Base-by-base conservation (phyloP, 2,797 vertebrate species). In the Heliangelus exortis region DNA sequence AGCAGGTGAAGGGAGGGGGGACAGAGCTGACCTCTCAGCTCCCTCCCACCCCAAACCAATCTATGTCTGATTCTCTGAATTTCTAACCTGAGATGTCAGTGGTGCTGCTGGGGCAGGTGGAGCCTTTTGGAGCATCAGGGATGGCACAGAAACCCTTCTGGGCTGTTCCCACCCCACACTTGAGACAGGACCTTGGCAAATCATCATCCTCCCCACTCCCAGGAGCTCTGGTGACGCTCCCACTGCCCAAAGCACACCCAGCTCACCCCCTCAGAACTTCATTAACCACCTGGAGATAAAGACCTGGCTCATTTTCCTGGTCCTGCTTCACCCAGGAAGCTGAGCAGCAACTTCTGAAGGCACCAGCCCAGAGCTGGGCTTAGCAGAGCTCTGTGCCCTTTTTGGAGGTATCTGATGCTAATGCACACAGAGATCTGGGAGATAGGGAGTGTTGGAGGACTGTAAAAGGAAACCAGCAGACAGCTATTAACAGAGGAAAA, bases 391-490 rank as follows among this genome's bases (percentile, higher is more conserved):
- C 3, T 2, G 69, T 88, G 66, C 79, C 69, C 86, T 73, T 68
- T 26, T 87, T 33, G 39, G 39, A 43, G 51, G 66, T 88, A 67
- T 47, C 93, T 92, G 55, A 92, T 92, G 92, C 87, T 86, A 92
- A 95, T 91, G 83, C 31, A 20, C 69, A 3, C 14, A 17, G 76
- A 92, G 94, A 96, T 97, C 67, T 36, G 61, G 67, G 73, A 90
- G 95, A 96, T 96, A 95, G 50, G 61, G 55, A 45, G 41, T 34
- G 82, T 48, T 22, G 34, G 89, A 87, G 66, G 79, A 33, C 43
- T 73, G 93, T 96, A 95, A 96, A 90, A 92, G 85, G 95, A 96
- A 88, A 96, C 94, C 94, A 71, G 77, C 53, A 82, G 89, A 62
- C 63, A 67, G 93, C 71, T n/a, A 84, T 93, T 95, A 96, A 78